These are phyloP conservation scores for Potorous gilbertii DNA, from an alignment of 2,797 vertebrate species.

Conservation along the genomic window DNA sequence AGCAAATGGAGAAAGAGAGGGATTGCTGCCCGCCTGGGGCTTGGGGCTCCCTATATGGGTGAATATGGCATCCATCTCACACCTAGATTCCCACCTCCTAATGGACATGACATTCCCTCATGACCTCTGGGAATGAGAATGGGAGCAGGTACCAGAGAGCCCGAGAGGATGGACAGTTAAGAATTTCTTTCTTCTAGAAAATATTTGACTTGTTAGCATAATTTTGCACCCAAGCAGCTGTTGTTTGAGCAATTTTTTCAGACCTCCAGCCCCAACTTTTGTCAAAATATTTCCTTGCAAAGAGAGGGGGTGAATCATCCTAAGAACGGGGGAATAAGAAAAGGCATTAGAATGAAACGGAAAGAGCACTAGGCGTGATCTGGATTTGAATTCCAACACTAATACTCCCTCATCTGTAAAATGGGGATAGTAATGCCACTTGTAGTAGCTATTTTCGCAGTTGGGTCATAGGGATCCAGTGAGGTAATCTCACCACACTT, in stretches of 20 bases:
- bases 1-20: neutral
- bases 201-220: neutral
- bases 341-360: neutral
- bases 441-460: neutral
- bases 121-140: neutral
- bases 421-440: neutral
- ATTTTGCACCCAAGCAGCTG: neutral
- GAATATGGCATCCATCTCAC: neutral
- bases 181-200: neutral
- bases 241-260: neutral
- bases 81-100: neutral
- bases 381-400: neutral
- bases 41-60: neutral
- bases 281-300: conserved; percentile 2
- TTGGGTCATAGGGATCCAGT: neutral
- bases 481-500: neutral
- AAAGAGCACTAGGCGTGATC: neutral
- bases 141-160: neutral
- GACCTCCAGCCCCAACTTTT: neutral
- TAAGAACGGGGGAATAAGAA: neutral
- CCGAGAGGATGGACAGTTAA: no score
- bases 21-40: neutral
- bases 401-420: neutral
- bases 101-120: neutral
- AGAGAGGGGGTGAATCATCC: neutral